Evolutionary conservation across 2,797 vertebrate genomes (phyloP), one percentile per base, ranked within the genome.

Genomic region (Remorina albescens): DNA sequence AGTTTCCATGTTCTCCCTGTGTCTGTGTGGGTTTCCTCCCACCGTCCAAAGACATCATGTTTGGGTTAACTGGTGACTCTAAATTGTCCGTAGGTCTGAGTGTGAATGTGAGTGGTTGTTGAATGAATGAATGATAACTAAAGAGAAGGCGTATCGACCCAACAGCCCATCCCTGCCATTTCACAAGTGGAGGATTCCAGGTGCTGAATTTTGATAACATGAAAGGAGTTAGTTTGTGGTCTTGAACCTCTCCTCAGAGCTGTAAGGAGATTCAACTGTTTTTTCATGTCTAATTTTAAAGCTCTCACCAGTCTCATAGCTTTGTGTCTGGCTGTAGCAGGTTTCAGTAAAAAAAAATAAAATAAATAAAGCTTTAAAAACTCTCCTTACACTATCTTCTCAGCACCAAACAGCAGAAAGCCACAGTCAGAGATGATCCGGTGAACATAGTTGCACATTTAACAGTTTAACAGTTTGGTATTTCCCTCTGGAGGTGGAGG

Each of bases 341-440:
- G 28, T 74, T 44, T 37, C 19, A 50, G 3, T n/a, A n/a, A 37
- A 58, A 44, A n/a, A n/a, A n/a, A n/a, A n/a, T n/a, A n/a, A n/a
- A n/a, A n/a, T n/a, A n/a, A n/a, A n/a, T n/a, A n/a, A 56, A 9
- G 16, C 50, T 41, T 5, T 21, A 32, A 28, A 54, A n/a, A n/a
- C 4, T 15, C 28, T 26, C 49, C 10, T 15, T n/a, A 32, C n/a
- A 19, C 47, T 13, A 34, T 9, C 18, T 19, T 2, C 41, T 8
- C 18, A 19, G 41, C 8, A 44, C 41, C 41, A 44, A 8, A 42
- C 16, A 42, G 16, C 41, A 42, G 16, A 18, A 6, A 44, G 19
- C 19, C 41, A 44, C 16, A 44, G 41, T 42, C 18, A 42, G 41
- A 44, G 41, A 44, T 8, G 8, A 44, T 16, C 19, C 19, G 18